These are phyloP conservation scores for Nymphalis polychloros DNA, from an alignment of 2,888 invertebrate genomes.

Conservation along the genomic window DNA sequence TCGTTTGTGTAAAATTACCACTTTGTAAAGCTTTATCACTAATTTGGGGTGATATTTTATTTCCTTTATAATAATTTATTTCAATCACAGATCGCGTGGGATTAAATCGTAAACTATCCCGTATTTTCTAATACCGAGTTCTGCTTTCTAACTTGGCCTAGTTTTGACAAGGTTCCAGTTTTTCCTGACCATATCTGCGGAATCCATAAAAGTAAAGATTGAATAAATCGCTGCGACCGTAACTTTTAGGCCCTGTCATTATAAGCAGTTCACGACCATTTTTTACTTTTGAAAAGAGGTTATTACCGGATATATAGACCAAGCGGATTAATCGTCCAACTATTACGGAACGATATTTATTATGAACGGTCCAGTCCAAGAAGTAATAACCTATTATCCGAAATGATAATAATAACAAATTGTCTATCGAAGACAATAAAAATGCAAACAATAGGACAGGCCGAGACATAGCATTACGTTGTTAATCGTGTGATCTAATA, in stretches of 20 bases:
- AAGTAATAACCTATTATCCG: slow-evolving; percentile 16
- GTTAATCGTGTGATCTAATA: slow-evolving; percentile 36
- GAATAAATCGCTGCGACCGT: background rate
- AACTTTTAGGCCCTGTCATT: slow-evolving; percentile 1
- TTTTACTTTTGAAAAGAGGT: slow-evolving; percentile 1
- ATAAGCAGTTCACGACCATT: slow-evolving; percentile 4
- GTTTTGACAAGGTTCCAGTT: slow-evolving; percentile 12
- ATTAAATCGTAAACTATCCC: background rate
- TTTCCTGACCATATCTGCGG: slow-evolving; percentile 15
- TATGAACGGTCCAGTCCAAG: slow-evolving; percentile 7
- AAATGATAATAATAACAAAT: slow-evolving; percentile 30
- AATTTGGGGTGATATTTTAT: slow-evolving; percentile 5
- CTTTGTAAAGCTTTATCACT: slow-evolving; percentile 7
- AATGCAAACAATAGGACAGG: slow-evolving; percentile 33
- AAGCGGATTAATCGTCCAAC: slow-evolving; percentile 9
- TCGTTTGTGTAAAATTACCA: slow-evolving; percentile 21
- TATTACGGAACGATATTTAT: slow-evolving; percentile 7
- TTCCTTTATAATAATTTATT: background rate
- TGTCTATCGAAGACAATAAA: slow-evolving; percentile 29
- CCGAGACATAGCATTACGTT: slow-evolving; percentile 22
- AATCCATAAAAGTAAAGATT: slow-evolving; percentile 1
- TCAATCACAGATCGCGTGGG: background rate
- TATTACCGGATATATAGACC: background rate
- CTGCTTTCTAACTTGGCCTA: slow-evolving; percentile 13
- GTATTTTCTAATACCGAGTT: background rate